These are phyloP conservation scores for Ctenicera cuprea DNA, from an alignment of 2,888 invertebrate species.

Conservation along the genomic window DNA sequence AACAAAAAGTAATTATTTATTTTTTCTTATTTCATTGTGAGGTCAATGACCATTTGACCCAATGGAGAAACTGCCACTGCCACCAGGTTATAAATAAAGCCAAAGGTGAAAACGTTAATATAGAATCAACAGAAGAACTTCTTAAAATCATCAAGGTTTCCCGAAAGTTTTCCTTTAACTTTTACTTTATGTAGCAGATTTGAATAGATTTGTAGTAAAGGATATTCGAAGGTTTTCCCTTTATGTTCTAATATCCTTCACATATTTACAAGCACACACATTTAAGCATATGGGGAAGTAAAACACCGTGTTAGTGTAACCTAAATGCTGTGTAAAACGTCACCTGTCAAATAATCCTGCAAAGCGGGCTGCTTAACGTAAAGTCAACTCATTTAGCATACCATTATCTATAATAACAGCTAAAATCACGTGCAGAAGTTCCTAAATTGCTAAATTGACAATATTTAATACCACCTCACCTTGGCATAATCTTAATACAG, in stretches of 20 bases:
- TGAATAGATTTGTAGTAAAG: conserved; percentile 3
- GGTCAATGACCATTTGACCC: too few relatives aligned
- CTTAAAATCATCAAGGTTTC: too few relatives aligned
- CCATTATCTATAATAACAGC: conserved; percentile 72
- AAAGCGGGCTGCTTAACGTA: conserved; percentile 69
- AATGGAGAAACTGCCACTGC: too few relatives aligned
- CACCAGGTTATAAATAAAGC: too few relatives aligned
- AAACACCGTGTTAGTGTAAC: conserved; percentile 53
- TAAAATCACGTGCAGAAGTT: conserved; percentile 70
- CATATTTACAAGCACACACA: conserved; percentile 50
- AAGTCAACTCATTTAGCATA: conserved; percentile 71
- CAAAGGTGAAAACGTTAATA: too few relatives aligned
- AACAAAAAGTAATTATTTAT: too few relatives aligned
- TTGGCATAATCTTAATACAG: conserved; percentile 73
- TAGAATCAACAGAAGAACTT: too few relatives aligned
- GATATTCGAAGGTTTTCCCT: conserved; percentile 37
- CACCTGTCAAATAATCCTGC: conserved; percentile 69
- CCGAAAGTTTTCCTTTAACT: too few relatives aligned
- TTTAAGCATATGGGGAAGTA: conserved; percentile 47
- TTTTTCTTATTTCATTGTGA: too few relatives aligned
- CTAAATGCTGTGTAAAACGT: conserved; percentile 65
- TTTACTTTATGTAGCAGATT: background rate
- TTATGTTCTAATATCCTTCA: conserved; percentile 42
- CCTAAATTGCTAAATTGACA: conserved; percentile 73
- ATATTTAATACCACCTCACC: conserved; percentile 71